Percentiles rank a stretch among this genome's conserved stretches.
phyloP scores from a whole-genome alignment of 2,797 vertebrate species.

The Pristis pectinata region DNA sequence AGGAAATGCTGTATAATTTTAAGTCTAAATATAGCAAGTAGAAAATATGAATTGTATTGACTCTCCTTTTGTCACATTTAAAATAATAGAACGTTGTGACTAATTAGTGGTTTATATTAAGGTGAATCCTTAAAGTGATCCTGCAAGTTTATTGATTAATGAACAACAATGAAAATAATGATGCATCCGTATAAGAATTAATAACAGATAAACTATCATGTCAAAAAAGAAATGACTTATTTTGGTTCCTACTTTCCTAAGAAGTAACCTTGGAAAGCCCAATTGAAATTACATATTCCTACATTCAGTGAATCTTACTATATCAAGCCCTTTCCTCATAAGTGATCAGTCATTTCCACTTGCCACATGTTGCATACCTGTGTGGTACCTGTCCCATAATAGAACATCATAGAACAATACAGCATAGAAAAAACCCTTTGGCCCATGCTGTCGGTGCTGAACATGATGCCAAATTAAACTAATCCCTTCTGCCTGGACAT shows the following conservation, averaged over 20 bases:
- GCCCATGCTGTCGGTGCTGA: too few relatives aligned
- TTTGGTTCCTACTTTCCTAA: neutral
- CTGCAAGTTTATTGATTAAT: neutral
- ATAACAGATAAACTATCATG: too few relatives aligned
- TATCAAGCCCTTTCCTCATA: neutral
- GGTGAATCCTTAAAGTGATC: neutral
- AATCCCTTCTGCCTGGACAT: too few relatives aligned
- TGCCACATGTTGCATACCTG: neutral
- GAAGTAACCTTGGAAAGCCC: neutral
- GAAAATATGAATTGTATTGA: neutral
- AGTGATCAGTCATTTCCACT: neutral
- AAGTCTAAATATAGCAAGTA: neutral
- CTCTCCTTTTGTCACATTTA: neutral
- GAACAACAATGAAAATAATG: neutral
- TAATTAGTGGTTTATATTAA: neutral
- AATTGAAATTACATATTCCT: neutral
- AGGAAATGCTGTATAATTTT: constrained; percentile 42
- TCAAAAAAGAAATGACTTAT: neutral
- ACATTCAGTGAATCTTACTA: neutral
- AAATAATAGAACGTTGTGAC: neutral
- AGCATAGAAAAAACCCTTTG: too few relatives aligned
- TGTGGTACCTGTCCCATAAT: neutral
- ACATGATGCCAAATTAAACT: too few relatives aligned
- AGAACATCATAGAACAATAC: too few relatives aligned
- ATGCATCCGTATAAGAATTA: neutral